Base-by-base conservation (phyloP, 2,797 vertebrate genomes). In the Acanthornis magna region DNA sequence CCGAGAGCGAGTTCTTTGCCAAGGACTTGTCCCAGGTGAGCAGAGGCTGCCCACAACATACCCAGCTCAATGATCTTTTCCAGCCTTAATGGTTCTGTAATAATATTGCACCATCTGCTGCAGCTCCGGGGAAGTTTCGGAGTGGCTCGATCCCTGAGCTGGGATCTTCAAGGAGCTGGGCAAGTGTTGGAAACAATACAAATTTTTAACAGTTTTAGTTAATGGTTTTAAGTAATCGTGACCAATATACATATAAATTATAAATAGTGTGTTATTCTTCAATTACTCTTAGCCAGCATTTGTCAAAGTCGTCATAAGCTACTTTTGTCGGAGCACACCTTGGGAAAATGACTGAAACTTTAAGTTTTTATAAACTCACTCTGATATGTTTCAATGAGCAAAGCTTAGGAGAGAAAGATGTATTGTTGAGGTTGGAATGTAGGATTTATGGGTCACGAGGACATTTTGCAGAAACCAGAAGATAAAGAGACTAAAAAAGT, bases 21-120 rank as follows among this genome's bases (percentile, higher is more conserved):
- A 99, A 99, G 98, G 99, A 99, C 97, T 98, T 99, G 58, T 98
- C 99, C 94, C 99, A 99, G 99, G 99, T 99, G 93, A 97, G 97
- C 50, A 5, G 40, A 25, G 20, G 19, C n/a, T 50, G 65, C 43
- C 57, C n/a, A 1, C 16, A 1, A 17, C 3, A 0, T 4, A 0
- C 16, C 34, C 43, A 34, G 0, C 40, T 54, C 22, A 0, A 0
- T 20, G 60, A 11, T 29, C 34, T 61, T 60, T 54, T 29, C 40
- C 60, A 67, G 13, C 40, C 27, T 13, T 48, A 2, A 0, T 43
- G 34, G 23, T 29, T 66, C 22, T 36, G 11, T 60, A 5, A 21
- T 20, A 25, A 54, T 13, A 9, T 18, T 45, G 16, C 53, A 5
- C n/a, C 7, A 1, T 42, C 62, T 40, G 19, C 54, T 65, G 58